These are phyloP conservation scores for Drosophila phalerata DNA, from an alignment of 2,888 invertebrate species.

Conservation along the genomic window DNA sequence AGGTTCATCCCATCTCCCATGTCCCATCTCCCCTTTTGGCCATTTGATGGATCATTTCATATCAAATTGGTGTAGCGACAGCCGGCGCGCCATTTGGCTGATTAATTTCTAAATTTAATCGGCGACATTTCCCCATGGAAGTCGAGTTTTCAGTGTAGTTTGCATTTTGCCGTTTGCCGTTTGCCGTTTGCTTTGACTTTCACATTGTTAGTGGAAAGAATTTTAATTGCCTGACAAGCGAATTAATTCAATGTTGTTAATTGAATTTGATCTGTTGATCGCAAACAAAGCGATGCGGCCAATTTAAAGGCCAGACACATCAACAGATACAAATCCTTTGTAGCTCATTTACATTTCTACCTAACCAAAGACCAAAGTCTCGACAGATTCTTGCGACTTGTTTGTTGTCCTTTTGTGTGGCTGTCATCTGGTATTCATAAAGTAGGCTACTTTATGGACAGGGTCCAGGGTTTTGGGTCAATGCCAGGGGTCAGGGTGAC, in stretches of 20 bases:
- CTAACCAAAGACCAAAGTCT: conserved; percentile 31
- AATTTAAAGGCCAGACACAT: conserved; percentile 56
- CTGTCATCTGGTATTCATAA: conserved; percentile 81
- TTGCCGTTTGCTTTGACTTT: conserved; percentile 27
- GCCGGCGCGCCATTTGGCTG: conserved; percentile 68
- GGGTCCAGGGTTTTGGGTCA: conserved; percentile 25
- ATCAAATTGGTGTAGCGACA: conserved; percentile 63
- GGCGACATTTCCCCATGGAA: conserved; percentile 72
- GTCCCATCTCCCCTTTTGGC: conserved; percentile 13
- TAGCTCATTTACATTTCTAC: conserved; percentile 66
- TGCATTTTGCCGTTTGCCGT: neutral
- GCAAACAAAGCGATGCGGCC: conserved; percentile 55
- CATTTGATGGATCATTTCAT: conserved; percentile 72
- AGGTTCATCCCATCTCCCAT: neutral
- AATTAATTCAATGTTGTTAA: conserved; percentile 85
- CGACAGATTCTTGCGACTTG: conserved; percentile 28
- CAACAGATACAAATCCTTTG: conserved; percentile 57
- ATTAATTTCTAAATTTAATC: conserved; percentile 81
- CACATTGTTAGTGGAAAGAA: conserved; percentile 61
- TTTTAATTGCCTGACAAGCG: conserved; percentile 85
- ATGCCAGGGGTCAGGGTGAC: conserved; percentile 21
- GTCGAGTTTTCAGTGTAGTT: conserved; percentile 18
- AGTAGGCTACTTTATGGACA: conserved; percentile 77
- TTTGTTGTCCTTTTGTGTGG: conserved; percentile 68
- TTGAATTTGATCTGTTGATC: conserved; percentile 84